A percentile compares a stretch with the other conserved stretches of the same genome.
phyloP scores from a whole-genome alignment of 2,888 invertebrate genomes.

The Nephrotoma guestfalica region DNA sequence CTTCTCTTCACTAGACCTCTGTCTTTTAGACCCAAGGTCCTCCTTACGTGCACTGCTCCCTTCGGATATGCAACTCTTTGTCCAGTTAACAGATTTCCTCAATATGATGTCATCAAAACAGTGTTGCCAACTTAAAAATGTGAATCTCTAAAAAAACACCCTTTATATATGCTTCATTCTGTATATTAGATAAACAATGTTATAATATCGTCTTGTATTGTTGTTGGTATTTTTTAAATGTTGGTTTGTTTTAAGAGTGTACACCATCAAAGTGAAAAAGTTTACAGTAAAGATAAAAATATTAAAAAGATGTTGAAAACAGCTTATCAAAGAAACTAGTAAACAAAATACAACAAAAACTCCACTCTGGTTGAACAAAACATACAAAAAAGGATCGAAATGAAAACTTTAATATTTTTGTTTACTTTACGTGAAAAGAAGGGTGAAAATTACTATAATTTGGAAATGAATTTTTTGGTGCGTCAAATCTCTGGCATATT shows the following conservation, averaged over 20 bases:
- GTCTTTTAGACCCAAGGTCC: too few relatives aligned
- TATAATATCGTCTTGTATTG: neutral
- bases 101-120: too few relatives aligned
- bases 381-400: neutral
- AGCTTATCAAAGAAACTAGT: neutral
- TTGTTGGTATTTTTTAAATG: neutral
- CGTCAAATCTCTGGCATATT: neutral
- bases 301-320: neutral
- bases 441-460: neutral
- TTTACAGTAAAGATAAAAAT: neutral
- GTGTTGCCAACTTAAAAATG: too few relatives aligned
- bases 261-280: neutral
- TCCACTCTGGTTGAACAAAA: neutral
- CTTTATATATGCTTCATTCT: neutral
- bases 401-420: neutral
- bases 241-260: neutral
- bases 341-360: neutral
- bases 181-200: neutral
- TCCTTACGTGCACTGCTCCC: too few relatives aligned
- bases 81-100: too few relatives aligned
- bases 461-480: neutral
- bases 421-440: neutral
- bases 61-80: too few relatives aligned
- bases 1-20: too few relatives aligned
- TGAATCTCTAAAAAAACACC: too few relatives aligned